phyloP scores from a whole-genome alignment of 1,140 invertebrate genomes.

The Bilobella aurantiaca region DNA sequence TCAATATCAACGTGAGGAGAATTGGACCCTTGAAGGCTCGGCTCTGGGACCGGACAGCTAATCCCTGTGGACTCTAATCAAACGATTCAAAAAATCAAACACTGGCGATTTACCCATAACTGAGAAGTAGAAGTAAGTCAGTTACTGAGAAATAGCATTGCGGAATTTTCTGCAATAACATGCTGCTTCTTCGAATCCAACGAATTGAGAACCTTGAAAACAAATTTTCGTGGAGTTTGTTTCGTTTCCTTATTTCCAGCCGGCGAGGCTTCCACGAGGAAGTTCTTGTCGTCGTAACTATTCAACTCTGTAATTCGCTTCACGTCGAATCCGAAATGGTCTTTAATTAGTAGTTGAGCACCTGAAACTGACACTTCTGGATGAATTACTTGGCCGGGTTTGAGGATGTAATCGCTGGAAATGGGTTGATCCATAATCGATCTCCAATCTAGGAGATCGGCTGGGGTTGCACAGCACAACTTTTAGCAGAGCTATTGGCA shows the following conservation, averaged over 20 bases:
- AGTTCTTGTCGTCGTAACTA: constrained; percentile 75
- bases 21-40: too few species aligned
- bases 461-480: too few species aligned
- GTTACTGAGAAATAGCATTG: constrained; percentile 56
- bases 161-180: constrained; percentile 59
- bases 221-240: constrained; percentile 51
- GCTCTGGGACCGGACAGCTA: too few species aligned
- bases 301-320: constrained; percentile 56
- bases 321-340: constrained; percentile 57
- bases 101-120: too few species aligned
- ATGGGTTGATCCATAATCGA: background rate
- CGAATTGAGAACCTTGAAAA: constrained; percentile 69
- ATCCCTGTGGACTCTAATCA: too few species aligned
- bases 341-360: constrained; percentile 48
- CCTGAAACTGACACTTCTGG: constrained; percentile 48
- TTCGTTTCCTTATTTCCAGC: constrained; percentile 35
- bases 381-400: constrained; percentile 52
- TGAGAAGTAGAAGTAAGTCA: too few species aligned
- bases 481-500: too few species aligned
- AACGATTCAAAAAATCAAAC: too few species aligned
- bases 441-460: too few species aligned
- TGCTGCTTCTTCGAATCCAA: constrained; percentile 60
- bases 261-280: constrained; percentile 43
- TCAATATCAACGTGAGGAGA: too few species aligned
- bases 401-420: constrained; percentile 34